Evolutionary conservation across 2,797 vertebrate species (phyloP), one percentile per base, ranked within the genome.

Genomic region (Platalea minor): DNA sequence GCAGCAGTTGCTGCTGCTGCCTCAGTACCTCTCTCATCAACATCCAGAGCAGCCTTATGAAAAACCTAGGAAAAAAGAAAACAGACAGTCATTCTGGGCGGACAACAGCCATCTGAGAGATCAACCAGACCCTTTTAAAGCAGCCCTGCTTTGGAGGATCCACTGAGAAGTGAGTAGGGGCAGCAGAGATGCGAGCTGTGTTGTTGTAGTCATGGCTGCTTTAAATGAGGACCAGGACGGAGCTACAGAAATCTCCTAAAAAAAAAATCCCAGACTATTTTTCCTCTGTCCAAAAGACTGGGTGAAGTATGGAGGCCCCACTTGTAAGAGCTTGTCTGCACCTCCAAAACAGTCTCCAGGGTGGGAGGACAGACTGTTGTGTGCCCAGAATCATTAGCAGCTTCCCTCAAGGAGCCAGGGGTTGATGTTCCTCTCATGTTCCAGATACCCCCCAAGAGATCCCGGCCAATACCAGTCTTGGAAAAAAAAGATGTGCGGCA

Each of bases 1-100:
- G 25, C 23, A 8, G 96, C 96, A 7, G 98, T 99, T 73, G 96
- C 98, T 4, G 98, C 98, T 4, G 99, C 98, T 1, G 98, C 99
- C 23, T 98, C 98, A 7, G 99, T 98, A 17, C 99, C 99, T 5
- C 46, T 97, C 96, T 99, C 99, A 45, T 99, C 98, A 91, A 99
- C 98, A 31, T 98, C 98, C 84, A 99, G 97, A 93, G 98, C 97
- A 45, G 99, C 98, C 97, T 99, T 98, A 97, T 99, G 99, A 68
- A 99, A 85, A 59, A 98, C 98, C 99, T 99, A 92, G 8, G 11
- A 53, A 87, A 67, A 95, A 94, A 90, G 45, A 95, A 85, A 94
- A 21, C 9, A 41, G 21, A 23, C 14, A 43, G 39, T 92, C 64
- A 88, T 80, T 80, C 35, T 82, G n/a, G 35, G 35, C 13, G 82